Percentiles rank a stretch among this genome's conserved stretches.
These are phyloP conservation scores for Tricholaema leucomelas DNA, from an alignment of 2,113 vertebrate species.

Conservation along the genomic window DNA sequence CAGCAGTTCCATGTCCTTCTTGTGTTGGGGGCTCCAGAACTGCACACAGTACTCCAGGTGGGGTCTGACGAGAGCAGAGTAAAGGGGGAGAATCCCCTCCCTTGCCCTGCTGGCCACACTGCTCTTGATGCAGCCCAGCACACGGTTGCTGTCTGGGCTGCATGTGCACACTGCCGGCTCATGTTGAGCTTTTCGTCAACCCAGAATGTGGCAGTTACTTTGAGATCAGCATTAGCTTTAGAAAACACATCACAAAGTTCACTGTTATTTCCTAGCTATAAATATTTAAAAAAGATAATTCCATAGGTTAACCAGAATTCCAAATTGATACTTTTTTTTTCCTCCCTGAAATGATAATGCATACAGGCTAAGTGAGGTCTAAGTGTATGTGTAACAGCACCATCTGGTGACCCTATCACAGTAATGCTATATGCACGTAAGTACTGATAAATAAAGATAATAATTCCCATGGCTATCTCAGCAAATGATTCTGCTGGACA, in stretches of 20 bases:
- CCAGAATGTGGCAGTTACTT: not conserved
- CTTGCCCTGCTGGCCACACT: no score
- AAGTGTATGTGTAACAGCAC: not conserved
- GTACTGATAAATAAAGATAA: not conserved
- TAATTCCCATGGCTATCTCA: not conserved
- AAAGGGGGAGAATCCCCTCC: no score
- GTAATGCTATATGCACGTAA: not conserved
- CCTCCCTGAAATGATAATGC: not conserved
- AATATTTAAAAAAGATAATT: not conserved
- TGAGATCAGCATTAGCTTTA: not conserved
- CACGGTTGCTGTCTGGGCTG: no score
- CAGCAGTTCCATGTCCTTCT: no score
- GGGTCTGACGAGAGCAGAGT: no score
- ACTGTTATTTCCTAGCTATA: not conserved
- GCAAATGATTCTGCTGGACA: not conserved
- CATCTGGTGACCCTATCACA: not conserved
- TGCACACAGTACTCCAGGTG: no score
- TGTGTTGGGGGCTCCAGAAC: no score
- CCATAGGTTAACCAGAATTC: not conserved
- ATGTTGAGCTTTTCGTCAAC: no score
- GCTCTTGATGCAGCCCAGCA: no score
- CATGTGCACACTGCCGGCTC: no score
- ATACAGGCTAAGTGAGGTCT: not conserved
- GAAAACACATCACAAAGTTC: not conserved
- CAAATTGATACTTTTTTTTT: not conserved